Conservation (phyloP, 2,888 invertebrate species). For the Holacanthella duospinosa region DNA sequence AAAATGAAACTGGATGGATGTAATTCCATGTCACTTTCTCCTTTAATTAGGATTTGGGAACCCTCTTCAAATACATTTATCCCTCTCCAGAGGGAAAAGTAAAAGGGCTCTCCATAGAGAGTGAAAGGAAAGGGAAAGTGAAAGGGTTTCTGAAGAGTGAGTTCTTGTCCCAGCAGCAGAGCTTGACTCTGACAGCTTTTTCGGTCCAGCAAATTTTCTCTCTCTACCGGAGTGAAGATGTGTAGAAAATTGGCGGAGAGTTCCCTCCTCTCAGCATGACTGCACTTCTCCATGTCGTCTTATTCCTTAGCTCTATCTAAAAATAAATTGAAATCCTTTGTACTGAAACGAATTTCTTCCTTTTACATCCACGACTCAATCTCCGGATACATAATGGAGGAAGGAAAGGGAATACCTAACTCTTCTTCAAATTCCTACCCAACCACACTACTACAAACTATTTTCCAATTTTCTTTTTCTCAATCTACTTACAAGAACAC, state of each 20-base stretch:
- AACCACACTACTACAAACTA: too few relatives aligned
- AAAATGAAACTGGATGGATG: conserved; percentile 1
- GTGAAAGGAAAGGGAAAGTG: conserved; percentile 6
- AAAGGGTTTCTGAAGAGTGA: conserved; percentile 6
- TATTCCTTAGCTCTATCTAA: conserved; percentile 17
- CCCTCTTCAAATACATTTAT: background rate
- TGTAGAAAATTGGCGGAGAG: conserved; percentile 29
- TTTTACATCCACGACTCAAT: background rate
- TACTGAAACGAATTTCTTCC: conserved; percentile 14
- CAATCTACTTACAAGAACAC: too few relatives aligned
- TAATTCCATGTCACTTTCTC: conserved; percentile 4
- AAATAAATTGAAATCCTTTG: conserved; percentile 33
- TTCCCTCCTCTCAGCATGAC: background rate
- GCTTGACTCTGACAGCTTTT: conserved; percentile 36
- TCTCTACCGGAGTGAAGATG: conserved; percentile 25
- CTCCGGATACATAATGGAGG: background rate
- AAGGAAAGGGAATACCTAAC: background rate
- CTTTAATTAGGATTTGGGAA: conserved; percentile 1
- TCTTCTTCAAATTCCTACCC: too few relatives aligned
- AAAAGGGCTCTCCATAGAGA: background rate
- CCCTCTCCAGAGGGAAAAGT: background rate
- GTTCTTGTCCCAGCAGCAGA: conserved; percentile 1
- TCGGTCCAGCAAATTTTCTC: conserved; percentile 33
- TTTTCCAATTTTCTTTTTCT: background rate
- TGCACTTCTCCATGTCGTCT: background rate